A percentile compares a stretch with the other conserved stretches of the same genome.
Conservation (phyloP, 2,113 vertebrate genomes). For the Gopherus evgoodei region DNA sequence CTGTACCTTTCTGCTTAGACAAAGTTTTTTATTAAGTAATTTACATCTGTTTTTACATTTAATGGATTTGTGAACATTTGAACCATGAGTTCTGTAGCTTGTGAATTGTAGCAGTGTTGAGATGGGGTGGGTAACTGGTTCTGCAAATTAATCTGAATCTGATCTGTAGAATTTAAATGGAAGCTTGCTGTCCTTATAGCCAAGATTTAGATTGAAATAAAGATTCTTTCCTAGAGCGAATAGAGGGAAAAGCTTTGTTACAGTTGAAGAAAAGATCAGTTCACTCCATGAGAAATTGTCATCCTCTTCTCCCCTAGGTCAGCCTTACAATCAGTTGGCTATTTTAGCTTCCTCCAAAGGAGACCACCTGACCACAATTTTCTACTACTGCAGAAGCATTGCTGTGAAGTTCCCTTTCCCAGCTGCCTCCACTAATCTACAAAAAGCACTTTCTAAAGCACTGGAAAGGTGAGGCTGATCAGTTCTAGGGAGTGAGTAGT, state of each 20-base stretch:
- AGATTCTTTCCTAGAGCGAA: not conserved
- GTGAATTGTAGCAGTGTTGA: not conserved
- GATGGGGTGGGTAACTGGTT: accelerated
- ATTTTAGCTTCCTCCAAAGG: conserved; percentile 99
- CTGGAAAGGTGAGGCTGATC: conserved; percentile 90
- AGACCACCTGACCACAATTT: conserved; percentile 99
- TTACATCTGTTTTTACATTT: not conserved
- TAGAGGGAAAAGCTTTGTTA: not conserved
- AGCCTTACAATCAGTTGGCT: conserved; percentile 99
- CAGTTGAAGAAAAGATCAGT: not conserved
- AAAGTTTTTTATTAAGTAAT: not conserved
- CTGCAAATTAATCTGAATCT: not conserved
- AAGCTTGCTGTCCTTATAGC: not conserved
- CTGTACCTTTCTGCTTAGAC: not conserved
- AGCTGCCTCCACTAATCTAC: conserved; percentile 98
- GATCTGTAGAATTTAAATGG: not conserved
- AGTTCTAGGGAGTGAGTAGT: not conserved
- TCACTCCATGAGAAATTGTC: not conserved
- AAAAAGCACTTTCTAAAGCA: conserved; percentile 99
- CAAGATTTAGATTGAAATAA: not conserved
- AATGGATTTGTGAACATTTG: not conserved
- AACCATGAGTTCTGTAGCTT: not conserved
- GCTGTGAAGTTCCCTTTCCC: conserved; percentile 99
- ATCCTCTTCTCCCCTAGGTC: conserved; percentile 82
- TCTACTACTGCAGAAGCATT: conserved; percentile 99